These are phyloP conservation scores for Caenorhabditis sp. DNA, from an alignment of 2,888 invertebrate species.

Conservation along the genomic window DNA sequence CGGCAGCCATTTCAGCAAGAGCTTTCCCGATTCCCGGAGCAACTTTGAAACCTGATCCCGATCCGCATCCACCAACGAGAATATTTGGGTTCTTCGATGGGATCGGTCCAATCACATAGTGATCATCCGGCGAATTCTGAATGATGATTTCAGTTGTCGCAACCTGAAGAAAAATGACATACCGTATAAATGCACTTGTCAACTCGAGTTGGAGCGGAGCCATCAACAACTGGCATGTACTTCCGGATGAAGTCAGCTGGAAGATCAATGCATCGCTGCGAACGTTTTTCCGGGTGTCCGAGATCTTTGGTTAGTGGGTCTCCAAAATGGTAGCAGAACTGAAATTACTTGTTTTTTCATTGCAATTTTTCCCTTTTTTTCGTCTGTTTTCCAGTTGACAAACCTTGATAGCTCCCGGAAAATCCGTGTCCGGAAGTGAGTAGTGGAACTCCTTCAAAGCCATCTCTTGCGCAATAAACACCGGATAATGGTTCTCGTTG, in stretches of 20 bases:
- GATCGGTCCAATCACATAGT: constrained; percentile 69
- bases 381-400: not conserved
- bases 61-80: constrained; percentile 78
- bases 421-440: constrained; percentile 64
- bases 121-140: constrained; percentile 70
- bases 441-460: constrained; percentile 55
- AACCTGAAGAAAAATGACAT: constrained; percentile 11
- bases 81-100: constrained; percentile 69
- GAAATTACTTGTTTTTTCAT: constrained; percentile 11
- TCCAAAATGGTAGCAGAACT: constrained; percentile 64
- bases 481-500: constrained; percentile 63
- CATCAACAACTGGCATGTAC: constrained; percentile 65
- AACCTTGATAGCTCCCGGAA: constrained; percentile 67
- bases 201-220: constrained; percentile 46
- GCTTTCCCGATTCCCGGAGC: constrained; percentile 72
- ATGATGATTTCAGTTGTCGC: too few relatives aligned
- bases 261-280: constrained; percentile 49
- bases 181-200: constrained; percentile 75
- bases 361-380: not conserved
- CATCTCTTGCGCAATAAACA: constrained; percentile 63
- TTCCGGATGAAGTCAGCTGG: constrained; percentile 62
- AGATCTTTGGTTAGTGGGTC: constrained; percentile 43
- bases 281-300: constrained; percentile 44
- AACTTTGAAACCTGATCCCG: constrained; percentile 81
- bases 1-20: constrained; percentile 66